phyloP scores from a whole-genome alignment of 2,113 vertebrate genomes.

The Suncus etruscus region DNA sequence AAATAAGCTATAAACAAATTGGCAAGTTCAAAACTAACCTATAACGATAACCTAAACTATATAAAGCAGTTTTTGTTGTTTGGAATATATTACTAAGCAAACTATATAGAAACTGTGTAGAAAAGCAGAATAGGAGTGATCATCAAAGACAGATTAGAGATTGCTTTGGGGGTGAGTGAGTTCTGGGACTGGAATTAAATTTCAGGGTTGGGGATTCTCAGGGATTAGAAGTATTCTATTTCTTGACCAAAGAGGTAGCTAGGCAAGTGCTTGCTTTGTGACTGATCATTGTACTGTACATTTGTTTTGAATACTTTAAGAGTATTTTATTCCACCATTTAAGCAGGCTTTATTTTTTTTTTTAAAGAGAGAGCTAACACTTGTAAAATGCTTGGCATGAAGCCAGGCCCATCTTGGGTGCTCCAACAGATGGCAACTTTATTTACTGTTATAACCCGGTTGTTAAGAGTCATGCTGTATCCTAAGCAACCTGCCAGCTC shows the following conservation, averaged over 20 bases:
- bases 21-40: background rate
- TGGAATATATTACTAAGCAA: slow-evolving; percentile 18
- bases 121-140: background rate
- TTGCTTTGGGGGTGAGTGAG: background rate
- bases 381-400: slow-evolving; percentile 78
- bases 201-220: rapidly evolving
- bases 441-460: slow-evolving; percentile 79
- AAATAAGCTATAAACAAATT: background rate
- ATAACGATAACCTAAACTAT: background rate
- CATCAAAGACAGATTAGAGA: background rate
- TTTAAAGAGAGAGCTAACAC: slow-evolving; percentile 76
- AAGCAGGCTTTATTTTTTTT: slow-evolving; percentile 62
- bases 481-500: slow-evolving; percentile 77
- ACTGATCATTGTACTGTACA: slow-evolving; percentile 68
- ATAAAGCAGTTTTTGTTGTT: background rate
- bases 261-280: slow-evolving; percentile 56
- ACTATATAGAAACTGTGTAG: background rate
- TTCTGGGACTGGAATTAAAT: no score
- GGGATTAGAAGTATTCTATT: background rate
- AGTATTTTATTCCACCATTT: slow-evolving; percentile 81
- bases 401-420: slow-evolving; percentile 79
- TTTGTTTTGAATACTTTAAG: slow-evolving; percentile 79
- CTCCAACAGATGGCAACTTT: slow-evolving; percentile 82
- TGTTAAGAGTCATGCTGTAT: slow-evolving; percentile 69
- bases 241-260: slow-evolving; percentile 54